These are phyloP conservation scores for Pogonomyrmex barbatus DNA, from an alignment of 1,140 invertebrate genomes.

Conservation along the genomic window DNA sequence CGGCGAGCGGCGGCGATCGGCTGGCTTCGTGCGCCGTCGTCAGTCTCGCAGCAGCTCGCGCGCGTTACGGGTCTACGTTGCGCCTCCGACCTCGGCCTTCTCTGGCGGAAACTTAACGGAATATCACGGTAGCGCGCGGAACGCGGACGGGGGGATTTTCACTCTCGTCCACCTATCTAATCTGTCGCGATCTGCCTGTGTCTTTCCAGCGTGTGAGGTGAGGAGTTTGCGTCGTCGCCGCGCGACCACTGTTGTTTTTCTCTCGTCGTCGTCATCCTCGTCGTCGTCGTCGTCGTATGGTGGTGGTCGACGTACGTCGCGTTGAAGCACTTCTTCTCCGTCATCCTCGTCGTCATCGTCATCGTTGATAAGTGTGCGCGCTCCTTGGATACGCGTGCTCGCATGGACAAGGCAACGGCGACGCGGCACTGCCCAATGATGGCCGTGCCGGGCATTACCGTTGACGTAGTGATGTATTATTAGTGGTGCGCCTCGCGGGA, in stretches of 20 bases:
- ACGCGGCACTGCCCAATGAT: constrained; percentile 62
- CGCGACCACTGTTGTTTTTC: not conserved
- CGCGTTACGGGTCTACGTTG: constrained; percentile 31
- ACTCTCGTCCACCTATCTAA: not conserved
- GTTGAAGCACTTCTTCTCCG: not conserved
- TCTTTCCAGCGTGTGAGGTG: constrained; percentile 12
- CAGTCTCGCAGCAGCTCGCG: constrained; percentile 44
- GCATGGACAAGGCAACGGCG: constrained; percentile 47
- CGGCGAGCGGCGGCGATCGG: constrained; percentile 64
- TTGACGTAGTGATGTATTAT: constrained; percentile 65
- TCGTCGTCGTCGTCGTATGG: not conserved
- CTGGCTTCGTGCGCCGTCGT: constrained; percentile 45
- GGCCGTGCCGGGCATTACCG: constrained; percentile 57
- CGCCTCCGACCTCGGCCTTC: not conserved
- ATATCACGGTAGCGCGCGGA: constrained; percentile 4
- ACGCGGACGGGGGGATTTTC: not conserved
- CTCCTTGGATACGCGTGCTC: constrained; percentile 57
- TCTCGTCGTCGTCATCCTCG: not conserved
- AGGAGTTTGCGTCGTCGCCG: not conserved
- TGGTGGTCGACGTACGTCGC: not conserved
- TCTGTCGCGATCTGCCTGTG: not conserved
- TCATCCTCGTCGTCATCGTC: not conserved
- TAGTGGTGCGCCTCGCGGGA: constrained; percentile 61
- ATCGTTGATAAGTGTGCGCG: constrained; percentile 13
- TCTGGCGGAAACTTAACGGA: not conserved